Conservation (phyloP, 2,113 vertebrate species). For the Echinops telfairi region DNA sequence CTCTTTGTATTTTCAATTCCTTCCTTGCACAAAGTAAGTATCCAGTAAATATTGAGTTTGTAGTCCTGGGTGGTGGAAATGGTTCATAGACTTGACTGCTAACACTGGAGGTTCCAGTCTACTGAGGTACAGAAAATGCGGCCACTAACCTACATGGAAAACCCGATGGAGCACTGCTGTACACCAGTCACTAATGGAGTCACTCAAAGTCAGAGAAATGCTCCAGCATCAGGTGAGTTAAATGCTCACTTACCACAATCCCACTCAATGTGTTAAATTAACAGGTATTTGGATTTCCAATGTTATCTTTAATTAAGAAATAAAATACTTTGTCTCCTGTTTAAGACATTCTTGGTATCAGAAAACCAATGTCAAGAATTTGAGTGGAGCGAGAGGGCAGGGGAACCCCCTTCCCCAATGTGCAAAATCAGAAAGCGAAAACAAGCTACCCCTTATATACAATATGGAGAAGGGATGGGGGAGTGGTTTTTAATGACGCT, state of each 20-base stretch:
- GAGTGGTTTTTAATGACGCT: background rate
- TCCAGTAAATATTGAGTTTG: slow-evolving; percentile 3
- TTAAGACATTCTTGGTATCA: slow-evolving; percentile 17
- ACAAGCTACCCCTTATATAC: background rate
- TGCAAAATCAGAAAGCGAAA: slow-evolving; percentile 47
- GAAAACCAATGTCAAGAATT: background rate
- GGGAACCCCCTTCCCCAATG: background rate
- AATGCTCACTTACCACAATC: slow-evolving; percentile 6
- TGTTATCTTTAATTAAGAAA: background rate
- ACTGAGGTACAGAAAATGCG: background rate
- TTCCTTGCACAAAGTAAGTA: background rate
- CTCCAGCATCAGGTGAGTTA: background rate
- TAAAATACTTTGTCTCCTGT: background rate
- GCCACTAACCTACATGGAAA: background rate
- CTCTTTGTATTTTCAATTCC: no score
- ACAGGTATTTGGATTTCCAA: background rate
- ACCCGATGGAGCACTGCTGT: background rate
- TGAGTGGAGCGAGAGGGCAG: background rate
- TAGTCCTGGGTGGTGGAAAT: background rate
- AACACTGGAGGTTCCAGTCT: background rate
- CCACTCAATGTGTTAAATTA: background rate
- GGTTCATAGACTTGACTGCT: no score
- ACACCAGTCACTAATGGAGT: background rate
- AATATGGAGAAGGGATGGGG: background rate
- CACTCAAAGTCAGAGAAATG: background rate